A percentile compares a stretch with the other conserved stretches of the same genome.
Evolutionary conservation across 2,113 vertebrate species (phyloP).

Genomic region (Chinchilla lanigera): DNA sequence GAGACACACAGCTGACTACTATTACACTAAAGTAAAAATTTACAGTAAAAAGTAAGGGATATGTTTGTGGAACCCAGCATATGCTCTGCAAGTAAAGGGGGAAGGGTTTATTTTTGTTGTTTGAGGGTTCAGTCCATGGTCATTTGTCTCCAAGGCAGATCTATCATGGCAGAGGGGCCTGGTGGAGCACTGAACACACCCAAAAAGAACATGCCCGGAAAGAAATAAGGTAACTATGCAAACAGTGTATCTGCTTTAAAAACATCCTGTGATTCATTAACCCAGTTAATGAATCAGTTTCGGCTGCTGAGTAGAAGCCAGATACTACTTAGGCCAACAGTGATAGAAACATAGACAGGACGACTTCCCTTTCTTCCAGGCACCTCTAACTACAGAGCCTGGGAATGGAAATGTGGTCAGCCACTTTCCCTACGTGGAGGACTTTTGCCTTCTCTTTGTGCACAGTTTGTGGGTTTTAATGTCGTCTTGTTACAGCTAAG

Average conservation of each 20-base stretch:
- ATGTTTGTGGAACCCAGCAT: too few species aligned
- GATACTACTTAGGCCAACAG: background rate
- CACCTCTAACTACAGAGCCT: background rate
- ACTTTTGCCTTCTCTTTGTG: background rate
- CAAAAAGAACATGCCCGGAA: background rate
- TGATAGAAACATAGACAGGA: background rate
- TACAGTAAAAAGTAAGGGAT: too few species aligned
- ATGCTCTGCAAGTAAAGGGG: background rate
- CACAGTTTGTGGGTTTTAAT: background rate
- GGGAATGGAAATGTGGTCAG: background rate
- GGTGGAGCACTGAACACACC: background rate
- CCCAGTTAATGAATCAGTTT: too few species aligned
- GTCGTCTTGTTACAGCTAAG: background rate
- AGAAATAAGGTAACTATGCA: background rate
- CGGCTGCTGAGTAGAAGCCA: background rate
- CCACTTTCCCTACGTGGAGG: background rate
- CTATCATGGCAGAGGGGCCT: background rate
- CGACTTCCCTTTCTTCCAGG: background rate
- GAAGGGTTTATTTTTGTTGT: background rate
- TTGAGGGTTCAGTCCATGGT: background rate
- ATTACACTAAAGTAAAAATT: too few species aligned
- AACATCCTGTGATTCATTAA: background rate
- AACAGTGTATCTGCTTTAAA: background rate
- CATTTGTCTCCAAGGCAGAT: background rate
- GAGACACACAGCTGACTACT: too few species aligned